A percentile compares a stretch with the other conserved stretches of the same genome.
Evolutionary conservation across 2,888 invertebrate species (phyloP).

Genomic region (Tenthredo amoena): DNA sequence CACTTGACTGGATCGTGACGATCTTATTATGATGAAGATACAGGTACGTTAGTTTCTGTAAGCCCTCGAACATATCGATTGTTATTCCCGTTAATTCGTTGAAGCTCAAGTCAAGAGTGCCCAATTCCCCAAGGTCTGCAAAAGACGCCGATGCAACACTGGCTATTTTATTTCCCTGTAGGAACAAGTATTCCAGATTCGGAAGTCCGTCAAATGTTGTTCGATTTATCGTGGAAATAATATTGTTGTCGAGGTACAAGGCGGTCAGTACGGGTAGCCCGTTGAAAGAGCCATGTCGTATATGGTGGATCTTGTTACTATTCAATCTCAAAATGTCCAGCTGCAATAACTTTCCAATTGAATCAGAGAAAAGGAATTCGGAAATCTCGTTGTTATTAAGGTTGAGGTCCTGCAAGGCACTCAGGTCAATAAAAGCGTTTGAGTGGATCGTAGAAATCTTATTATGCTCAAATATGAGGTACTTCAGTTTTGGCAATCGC

Average conservation of each 20-base stretch:
- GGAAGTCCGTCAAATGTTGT: not conserved
- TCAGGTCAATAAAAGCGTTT: not conserved
- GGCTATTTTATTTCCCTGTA: not conserved
- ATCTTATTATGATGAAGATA: conserved; percentile 10
- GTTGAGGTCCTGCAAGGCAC: not conserved
- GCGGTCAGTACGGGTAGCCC: not conserved
- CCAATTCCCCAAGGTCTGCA: not conserved
- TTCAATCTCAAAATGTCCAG: not conserved
- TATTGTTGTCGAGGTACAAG: not conserved
- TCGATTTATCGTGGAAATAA: not conserved
- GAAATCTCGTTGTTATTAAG: conserved; percentile 2
- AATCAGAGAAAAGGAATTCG: not conserved
- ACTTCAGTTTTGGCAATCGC: not conserved
- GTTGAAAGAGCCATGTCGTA: not conserved
- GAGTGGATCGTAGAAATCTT: not conserved
- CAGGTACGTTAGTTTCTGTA: conserved; percentile 68
- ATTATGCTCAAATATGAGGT: not conserved
- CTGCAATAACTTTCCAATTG: not conserved
- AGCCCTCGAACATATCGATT: not conserved
- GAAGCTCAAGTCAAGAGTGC: conserved; percentile 50
- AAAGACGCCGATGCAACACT: not conserved
- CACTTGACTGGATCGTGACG: not conserved
- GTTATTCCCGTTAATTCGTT: not conserved
- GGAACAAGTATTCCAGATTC: not conserved
- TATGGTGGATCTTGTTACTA: not conserved